Evolutionary conservation across 2,888 invertebrate genomes (phyloP), one percentile per base, ranked within the genome.

Genomic region (Cylloceria caligata): DNA sequence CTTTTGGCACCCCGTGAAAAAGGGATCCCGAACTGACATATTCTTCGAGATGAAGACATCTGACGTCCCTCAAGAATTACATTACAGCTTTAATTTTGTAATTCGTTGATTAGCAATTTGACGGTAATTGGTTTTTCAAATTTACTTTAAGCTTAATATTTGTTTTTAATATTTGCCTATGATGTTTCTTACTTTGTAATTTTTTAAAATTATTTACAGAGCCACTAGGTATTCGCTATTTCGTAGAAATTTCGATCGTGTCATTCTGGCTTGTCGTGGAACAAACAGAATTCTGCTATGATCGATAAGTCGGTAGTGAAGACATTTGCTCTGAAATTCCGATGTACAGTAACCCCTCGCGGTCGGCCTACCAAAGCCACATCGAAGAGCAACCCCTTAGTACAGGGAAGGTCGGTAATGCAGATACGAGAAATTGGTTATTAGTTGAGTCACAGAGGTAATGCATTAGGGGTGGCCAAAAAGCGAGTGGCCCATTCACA

Each of bases 401-500:
- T 13, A 36, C 16, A 47, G 5, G 67, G 13, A 11, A 21, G 65
- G 91, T 90, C 91, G 91, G 89, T 90, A 91, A 89, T 84, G 87
- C 86, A 91, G 91, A 78, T 34, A 21, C 49, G 52, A 1, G 62
- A 47, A 52, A 75, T 83, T 87, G 84, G 86, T 87, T 69, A 74
- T 85, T 86, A 85, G 74, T 60, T 60, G 69, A 79, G 65, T 60
- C 30, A 82, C 65, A 57, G 81, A 65, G 71, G 62, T 57, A 74
- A 60, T 65, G 73, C 39, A 49, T 47, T 75, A 88, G 89, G 90
- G 89, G 73, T 88, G 90, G 85, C 87, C 89, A 87, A 87, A 30
- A 86, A 73, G 67, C 3, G 7, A 16, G 60, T 21, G 68, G 76
- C 55, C 34, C 69, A 19, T 68, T 47, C 52, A 24, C 19, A 7